phyloP scores from a whole-genome alignment of 2,888 invertebrate species.

The Ctena decussata region DNA sequence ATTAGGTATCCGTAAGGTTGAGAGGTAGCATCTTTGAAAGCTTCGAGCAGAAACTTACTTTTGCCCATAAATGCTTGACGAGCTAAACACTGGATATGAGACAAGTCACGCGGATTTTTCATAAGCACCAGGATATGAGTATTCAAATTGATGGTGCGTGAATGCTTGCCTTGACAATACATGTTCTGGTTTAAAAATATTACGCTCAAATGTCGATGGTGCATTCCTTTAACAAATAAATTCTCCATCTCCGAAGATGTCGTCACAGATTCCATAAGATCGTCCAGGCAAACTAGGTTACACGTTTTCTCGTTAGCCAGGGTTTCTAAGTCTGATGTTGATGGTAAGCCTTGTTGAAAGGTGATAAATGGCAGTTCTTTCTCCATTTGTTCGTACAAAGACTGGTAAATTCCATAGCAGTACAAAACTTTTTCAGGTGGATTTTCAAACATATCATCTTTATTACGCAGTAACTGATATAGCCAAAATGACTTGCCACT shows the following conservation, averaged over 20 bases:
- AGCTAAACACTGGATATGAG: constrained; percentile 49
- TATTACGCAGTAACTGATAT: neutral
- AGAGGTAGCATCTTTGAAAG: neutral
- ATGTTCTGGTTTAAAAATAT: constrained; percentile 56
- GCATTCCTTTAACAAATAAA: constrained; percentile 57
- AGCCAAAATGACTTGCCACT: neutral
- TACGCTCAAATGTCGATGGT: constrained; percentile 48
- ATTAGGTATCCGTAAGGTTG: neutral
- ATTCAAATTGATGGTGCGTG: constrained; percentile 48
- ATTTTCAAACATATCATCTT: neutral
- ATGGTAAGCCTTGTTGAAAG: neutral
- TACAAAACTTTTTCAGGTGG: neutral
- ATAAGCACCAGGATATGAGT: constrained; percentile 38
- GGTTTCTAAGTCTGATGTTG: neutral
- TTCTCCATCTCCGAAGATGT: constrained; percentile 54
- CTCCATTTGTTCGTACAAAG: neutral
- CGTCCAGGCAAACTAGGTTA: constrained; percentile 48
- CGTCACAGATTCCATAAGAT: constrained; percentile 49
- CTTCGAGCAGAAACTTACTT: constrained; percentile 12
- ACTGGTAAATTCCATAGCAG: neutral
- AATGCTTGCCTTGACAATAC: constrained; percentile 52
- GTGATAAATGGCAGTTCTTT: neutral
- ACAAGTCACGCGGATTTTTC: constrained; percentile 38
- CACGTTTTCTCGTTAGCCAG: neutral
- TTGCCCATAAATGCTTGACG: constrained; percentile 56